These are phyloP conservation scores for Amaurobius ferox DNA, from an alignment of 2,888 invertebrate species.

Conservation along the genomic window DNA sequence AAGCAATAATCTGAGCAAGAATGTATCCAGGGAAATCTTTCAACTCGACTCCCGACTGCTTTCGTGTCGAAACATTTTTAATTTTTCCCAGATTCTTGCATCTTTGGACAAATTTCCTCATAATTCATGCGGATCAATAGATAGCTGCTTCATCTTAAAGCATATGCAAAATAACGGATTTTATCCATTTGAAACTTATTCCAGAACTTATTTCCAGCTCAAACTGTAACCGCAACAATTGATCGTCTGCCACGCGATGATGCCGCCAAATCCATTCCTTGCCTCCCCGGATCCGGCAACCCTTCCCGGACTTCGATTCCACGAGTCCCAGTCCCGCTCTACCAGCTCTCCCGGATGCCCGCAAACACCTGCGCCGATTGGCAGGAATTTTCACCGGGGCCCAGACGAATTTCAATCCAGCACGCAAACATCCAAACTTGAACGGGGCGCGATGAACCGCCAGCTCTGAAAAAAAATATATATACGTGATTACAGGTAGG, in stretches of 20 bases:
- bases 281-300: not conserved
- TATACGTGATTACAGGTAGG: not conserved
- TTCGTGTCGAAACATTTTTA: too few relatives aligned
- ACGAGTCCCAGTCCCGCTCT: not conserved
- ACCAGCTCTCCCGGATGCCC: conserved; percentile 13
- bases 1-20: too few relatives aligned
- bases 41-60: too few relatives aligned
- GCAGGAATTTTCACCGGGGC: conserved; percentile 12
- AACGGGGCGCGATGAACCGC: conserved; percentile 1
- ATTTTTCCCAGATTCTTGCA: too few relatives aligned
- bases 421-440: conserved; percentile 15
- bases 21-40: too few relatives aligned
- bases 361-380: conserved; percentile 16
- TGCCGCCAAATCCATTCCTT: not conserved
- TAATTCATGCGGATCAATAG: too few relatives aligned
- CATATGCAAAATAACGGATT: too few relatives aligned
- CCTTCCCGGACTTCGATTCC: not conserved
- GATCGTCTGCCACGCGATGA: not conserved
- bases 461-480: not conserved
- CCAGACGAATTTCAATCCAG: not conserved
- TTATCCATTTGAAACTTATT: too few relatives aligned
- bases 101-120: too few relatives aligned
- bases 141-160: too few relatives aligned
- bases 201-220: too few relatives aligned
- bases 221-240: too few relatives aligned